Conservation (phyloP, 37 sponge, comb jelly and placozoan species). For the Beroe ovata region DNA sequence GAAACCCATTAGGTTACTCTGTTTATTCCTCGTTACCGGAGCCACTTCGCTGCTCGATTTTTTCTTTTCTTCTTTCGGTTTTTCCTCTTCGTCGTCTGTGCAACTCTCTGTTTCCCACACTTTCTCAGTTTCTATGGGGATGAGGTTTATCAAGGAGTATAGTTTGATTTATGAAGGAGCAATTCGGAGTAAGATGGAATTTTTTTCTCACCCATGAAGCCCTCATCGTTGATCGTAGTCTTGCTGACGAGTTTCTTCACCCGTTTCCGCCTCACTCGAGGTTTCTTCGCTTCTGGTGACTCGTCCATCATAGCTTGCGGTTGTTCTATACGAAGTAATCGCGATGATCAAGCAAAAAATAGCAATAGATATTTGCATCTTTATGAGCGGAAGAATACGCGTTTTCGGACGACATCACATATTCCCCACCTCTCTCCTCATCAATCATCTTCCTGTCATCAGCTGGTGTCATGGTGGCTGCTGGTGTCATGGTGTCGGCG, state of each 20-base stretch:
- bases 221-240: slow-evolving; percentile 30
- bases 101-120: slow-evolving; percentile 36
- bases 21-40: neutral
- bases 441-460: neutral
- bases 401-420: no score
- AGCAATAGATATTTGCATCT: neutral
- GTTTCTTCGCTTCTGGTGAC: slow-evolving; percentile 25
- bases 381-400: no score
- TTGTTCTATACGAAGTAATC: neutral
- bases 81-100: slow-evolving; percentile 24
- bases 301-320: neutral
- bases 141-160: no score
- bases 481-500: neutral
- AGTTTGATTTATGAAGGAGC: no score
- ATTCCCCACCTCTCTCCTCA: slow-evolving; percentile 30
- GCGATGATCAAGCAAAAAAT: no score
- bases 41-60: neutral
- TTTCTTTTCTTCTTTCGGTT: neutral
- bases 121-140: slow-evolving; percentile 14
- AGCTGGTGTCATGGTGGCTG: neutral
- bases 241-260: slow-evolving; percentile 30
- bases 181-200: no score
- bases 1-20: slow-evolving; percentile 60
- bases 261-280: neutral
- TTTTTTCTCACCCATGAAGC: slow-evolving; percentile 64